phyloP scores from a whole-genome alignment of 1,140 invertebrate genomes.

The Drosophila ambigua region DNA sequence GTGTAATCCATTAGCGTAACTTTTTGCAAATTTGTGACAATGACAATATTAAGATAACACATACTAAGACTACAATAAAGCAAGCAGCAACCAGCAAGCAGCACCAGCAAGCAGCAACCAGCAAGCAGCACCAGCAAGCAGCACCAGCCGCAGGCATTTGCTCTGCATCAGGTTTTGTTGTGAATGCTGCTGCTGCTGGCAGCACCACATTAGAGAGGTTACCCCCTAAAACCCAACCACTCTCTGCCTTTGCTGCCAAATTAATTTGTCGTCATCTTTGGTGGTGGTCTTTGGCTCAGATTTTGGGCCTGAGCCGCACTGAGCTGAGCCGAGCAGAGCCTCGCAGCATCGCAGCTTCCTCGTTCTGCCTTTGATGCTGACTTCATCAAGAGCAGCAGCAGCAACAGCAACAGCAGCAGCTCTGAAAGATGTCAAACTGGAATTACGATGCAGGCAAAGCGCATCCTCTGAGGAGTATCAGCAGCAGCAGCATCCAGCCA shows the following conservation, averaged over 20 bases:
- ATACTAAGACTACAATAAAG: slow-evolving; percentile 37
- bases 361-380: slow-evolving; percentile 13
- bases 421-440: slow-evolving; percentile 61
- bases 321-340: no score
- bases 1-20: slow-evolving; percentile 84
- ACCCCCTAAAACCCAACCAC: not conserved
- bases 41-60: slow-evolving; percentile 84
- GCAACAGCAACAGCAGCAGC: no score
- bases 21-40: slow-evolving; percentile 84
- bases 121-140: no score
- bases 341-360: not conserved
- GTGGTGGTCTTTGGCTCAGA: slow-evolving; percentile 22
- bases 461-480: slow-evolving; percentile 21
- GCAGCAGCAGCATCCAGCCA: slow-evolving; percentile 1
- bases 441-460: slow-evolving; percentile 39
- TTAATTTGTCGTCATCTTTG: slow-evolving; percentile 67
- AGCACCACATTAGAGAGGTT: not conserved
- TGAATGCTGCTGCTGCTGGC: not conserved
- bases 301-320: slow-evolving; percentile 2
- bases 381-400: slow-evolving; percentile 29
- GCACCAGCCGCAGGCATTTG: no score
- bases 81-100: not conserved
- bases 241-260: slow-evolving; percentile 50
- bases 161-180: slow-evolving; percentile 3
- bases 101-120: no score